Evolutionary conservation across 1,140 invertebrate species (phyloP).

Genomic region (Anastrepha obliqua): DNA sequence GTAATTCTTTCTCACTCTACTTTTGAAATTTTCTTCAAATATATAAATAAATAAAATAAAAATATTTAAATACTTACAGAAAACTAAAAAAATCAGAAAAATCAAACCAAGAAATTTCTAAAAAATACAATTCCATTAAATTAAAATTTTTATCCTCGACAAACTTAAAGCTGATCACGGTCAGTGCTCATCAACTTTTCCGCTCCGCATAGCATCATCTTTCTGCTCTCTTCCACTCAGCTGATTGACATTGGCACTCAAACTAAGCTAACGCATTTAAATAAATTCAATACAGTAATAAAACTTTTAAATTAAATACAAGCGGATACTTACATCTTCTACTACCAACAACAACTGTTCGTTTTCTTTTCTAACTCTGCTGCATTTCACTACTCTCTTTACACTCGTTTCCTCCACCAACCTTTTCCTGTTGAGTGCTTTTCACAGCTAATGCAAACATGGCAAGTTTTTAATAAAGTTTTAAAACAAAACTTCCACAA

Average conservation of each 20-base stretch:
- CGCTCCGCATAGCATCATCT: neutral
- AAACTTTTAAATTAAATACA: slow-evolving; percentile 47
- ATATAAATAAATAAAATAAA: too few relatives aligned
- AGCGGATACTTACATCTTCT: neutral
- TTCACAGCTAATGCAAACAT: slow-evolving; percentile 35
- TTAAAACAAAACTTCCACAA: slow-evolving; percentile 39
- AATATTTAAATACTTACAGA: too few relatives aligned
- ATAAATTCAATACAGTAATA: slow-evolving; percentile 52
- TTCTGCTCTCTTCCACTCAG: neutral
- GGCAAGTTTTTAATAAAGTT: slow-evolving; percentile 52
- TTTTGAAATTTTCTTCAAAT: too few relatives aligned
- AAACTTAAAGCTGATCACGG: slow-evolving; percentile 35
- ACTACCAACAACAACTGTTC: neutral
- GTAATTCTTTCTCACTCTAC: too few relatives aligned
- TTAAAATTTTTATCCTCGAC: neutral
- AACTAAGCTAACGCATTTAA: slow-evolving; percentile 27
- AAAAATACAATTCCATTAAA: too few relatives aligned
- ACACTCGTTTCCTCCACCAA: neutral
- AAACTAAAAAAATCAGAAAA: too few relatives aligned
- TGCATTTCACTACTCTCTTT: neutral
- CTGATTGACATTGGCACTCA: neutral
- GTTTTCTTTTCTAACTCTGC: too few relatives aligned
- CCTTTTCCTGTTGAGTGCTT: slow-evolving; percentile 28
- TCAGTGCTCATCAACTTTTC: neutral
- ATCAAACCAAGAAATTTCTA: too few relatives aligned